A percentile compares a stretch with the other conserved stretches of the same genome.
Conservation (phyloP, 2,113 vertebrate genomes). For the Triplophysa siluroides region DNA sequence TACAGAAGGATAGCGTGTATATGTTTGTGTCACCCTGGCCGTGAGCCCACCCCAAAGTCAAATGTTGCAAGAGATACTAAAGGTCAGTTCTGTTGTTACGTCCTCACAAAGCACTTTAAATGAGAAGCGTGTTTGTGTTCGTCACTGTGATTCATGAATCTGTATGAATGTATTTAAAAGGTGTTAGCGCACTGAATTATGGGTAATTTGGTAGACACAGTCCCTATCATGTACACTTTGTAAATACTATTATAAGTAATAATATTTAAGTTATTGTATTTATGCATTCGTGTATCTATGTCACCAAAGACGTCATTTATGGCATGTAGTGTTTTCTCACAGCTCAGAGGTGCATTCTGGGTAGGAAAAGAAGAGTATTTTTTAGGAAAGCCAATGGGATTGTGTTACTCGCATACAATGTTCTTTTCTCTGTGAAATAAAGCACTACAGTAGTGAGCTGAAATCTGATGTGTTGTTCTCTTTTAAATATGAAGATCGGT, state of each 20-base stretch:
- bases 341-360: constrained; percentile 34
- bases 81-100: constrained; percentile 55
- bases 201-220: background rate
- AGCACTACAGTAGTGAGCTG: constrained; percentile 57
- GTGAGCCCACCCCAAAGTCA: background rate
- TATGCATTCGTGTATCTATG: constrained; percentile 65
- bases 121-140: constrained; percentile 43
- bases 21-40: background rate
- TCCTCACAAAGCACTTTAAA: constrained; percentile 73
- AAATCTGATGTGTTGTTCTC: constrained; percentile 28
- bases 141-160: constrained; percentile 60
- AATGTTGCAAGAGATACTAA: constrained; percentile 37
- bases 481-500: constrained; percentile 7
- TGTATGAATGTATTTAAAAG: constrained; percentile 60
- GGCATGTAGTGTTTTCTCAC: constrained; percentile 51
- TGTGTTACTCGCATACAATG: constrained; percentile 62
- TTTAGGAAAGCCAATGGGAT: constrained; percentile 58
- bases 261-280: constrained; percentile 70
- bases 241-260: constrained; percentile 56
- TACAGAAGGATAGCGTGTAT: background rate
- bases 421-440: constrained; percentile 72
- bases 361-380: constrained; percentile 39
- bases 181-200: constrained; percentile 21
- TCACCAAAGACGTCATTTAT: constrained; percentile 74
- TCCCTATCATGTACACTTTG: constrained; percentile 43